Percentiles rank a stretch among this genome's conserved stretches.
Conservation (phyloP, 2,888 invertebrate genomes). For the Pyrrhosoma nymphula region DNA sequence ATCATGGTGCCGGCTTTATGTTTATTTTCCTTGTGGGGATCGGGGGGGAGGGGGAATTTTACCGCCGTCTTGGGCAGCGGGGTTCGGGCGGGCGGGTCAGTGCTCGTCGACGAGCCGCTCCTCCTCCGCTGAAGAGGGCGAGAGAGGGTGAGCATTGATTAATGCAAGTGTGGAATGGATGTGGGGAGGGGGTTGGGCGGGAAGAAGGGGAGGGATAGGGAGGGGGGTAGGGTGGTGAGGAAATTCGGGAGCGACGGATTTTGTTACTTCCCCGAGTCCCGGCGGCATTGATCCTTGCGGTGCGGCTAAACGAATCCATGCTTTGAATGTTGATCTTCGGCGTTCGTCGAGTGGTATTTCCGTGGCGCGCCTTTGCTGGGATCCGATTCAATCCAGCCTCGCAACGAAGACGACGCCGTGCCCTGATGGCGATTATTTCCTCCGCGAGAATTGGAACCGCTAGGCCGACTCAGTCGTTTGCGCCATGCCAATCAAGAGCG, state of each 20-base stretch:
- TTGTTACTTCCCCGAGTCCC: neutral
- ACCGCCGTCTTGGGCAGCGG: too few relatives aligned
- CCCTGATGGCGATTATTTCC: too few relatives aligned
- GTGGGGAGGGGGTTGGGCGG: neutral
- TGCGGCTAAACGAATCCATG: neutral
- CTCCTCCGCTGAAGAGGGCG: neutral
- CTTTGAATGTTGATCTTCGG: neutral
- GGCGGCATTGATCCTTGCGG: neutral
- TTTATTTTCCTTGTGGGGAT: neutral
- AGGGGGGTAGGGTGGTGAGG: neutral
- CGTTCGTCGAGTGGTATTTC: neutral
- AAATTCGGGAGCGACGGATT: neutral
- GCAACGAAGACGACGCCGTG: neutral
- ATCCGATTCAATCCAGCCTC: neutral
- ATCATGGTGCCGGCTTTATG: neutral
- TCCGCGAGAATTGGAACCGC: too few relatives aligned
- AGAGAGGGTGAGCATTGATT: too few relatives aligned
- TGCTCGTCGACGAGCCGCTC: neutral
- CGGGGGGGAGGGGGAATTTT: too few relatives aligned
- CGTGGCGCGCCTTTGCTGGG: neutral
- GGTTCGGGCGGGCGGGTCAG: neutral
- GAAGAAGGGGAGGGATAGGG: neutral
- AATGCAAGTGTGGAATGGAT: conserved; percentile 12
- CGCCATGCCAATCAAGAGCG: too few relatives aligned
- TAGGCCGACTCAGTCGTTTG: too few relatives aligned